Conservation (phyloP, 2,797 vertebrate genomes). For the Pseudochirops corinnae region DNA sequence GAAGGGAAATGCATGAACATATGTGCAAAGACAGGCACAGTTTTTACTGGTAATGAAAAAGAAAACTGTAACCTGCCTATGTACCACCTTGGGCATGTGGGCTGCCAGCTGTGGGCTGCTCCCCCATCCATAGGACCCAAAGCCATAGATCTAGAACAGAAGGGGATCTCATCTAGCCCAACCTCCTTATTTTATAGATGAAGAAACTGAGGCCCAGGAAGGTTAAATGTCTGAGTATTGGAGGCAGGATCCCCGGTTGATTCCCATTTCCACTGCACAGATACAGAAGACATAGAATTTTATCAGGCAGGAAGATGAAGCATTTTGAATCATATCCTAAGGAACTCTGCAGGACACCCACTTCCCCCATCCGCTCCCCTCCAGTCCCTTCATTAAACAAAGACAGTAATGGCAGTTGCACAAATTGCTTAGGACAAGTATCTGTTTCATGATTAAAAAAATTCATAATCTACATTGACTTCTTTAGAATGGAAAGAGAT, state of each 20-base stretch:
- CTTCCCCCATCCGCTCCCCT: background rate
- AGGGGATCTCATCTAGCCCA: background rate
- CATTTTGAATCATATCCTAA: conserved; percentile 44
- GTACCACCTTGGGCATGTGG: background rate
- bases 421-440: conserved; percentile 57
- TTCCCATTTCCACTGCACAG: background rate
- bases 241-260: background rate
- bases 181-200: background rate
- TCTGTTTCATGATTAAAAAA: conserved; percentile 26
- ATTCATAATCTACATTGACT: background rate
- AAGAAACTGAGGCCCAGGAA: background rate
- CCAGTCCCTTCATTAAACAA: conserved; percentile 32
- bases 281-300: conserved; percentile 3
- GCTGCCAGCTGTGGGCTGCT: background rate
- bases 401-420: conserved; percentile 51
- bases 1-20: background rate
- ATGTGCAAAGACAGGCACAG: background rate
- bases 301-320: conserved; percentile 10
- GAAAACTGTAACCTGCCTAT: background rate
- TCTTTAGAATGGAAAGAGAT: background rate
- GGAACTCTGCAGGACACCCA: background rate
- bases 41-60: background rate
- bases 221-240: background rate
- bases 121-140: background rate
- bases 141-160: background rate